Evolutionary conservation across 2,113 vertebrate species (phyloP).

Genomic region (Callopanchax toddi): DNA sequence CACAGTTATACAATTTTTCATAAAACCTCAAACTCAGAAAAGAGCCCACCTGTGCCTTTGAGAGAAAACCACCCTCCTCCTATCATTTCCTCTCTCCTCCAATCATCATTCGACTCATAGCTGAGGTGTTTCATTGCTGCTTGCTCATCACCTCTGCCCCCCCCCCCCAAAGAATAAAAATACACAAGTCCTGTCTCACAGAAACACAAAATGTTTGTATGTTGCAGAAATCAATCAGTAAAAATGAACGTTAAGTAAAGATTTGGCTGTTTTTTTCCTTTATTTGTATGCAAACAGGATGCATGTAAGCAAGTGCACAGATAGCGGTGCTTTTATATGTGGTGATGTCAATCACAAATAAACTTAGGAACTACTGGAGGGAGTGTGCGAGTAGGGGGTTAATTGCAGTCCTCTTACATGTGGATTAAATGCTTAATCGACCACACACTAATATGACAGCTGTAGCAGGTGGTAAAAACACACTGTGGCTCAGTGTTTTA

Average conservation of each 20-base stretch:
- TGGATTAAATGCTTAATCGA: not conserved
- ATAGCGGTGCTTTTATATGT: too few species aligned
- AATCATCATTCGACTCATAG: slow-evolving; percentile 43
- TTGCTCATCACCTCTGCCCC: slow-evolving; percentile 43
- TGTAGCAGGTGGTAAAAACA: slow-evolving; percentile 36
- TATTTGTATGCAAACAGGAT: not conserved
- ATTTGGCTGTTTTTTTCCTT: slow-evolving; percentile 27
- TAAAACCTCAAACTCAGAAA: slow-evolving; percentile 79
- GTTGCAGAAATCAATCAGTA: slow-evolving; percentile 91
- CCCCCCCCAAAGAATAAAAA: slow-evolving; percentile 47
- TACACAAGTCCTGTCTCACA: slow-evolving; percentile 33
- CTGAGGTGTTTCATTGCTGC: slow-evolving; percentile 56
- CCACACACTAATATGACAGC: slow-evolving; percentile 27
- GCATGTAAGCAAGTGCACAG: too few species aligned
- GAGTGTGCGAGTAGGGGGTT: not conserved
- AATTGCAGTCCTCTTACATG: slow-evolving; percentile 23
- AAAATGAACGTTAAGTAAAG: slow-evolving; percentile 70
- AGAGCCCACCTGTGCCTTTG: slow-evolving; percentile 93
- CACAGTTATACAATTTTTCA: slow-evolving; percentile 61
- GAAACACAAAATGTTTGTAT: slow-evolving; percentile 73
- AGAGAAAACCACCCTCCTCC: slow-evolving; percentile 76
- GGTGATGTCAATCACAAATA: not conserved
- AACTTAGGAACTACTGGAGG: not conserved
- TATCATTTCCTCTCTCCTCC: slow-evolving; percentile 41
- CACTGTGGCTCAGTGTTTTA: slow-evolving; percentile 6